Evolutionary conservation across 2,797 vertebrate species (phyloP).

Genomic region (Scolopax bukidnonensis): DNA sequence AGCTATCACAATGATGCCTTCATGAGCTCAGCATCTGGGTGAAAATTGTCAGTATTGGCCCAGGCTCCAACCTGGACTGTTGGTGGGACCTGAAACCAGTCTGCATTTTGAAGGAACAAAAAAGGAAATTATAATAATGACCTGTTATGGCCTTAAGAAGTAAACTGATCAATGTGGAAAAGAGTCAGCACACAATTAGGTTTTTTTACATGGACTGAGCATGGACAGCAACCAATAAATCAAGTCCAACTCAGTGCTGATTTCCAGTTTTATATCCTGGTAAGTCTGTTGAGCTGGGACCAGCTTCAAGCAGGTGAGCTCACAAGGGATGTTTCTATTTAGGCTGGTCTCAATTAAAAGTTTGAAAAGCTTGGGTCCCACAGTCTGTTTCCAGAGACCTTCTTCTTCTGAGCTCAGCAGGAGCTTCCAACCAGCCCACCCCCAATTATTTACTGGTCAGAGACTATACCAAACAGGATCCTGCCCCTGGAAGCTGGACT

Average conservation of each 20-base stretch:
- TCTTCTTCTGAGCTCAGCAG: not conserved
- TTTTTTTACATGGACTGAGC: not conserved
- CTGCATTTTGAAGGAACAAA: not conserved
- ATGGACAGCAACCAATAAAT: not conserved
- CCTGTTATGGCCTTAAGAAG: not conserved
- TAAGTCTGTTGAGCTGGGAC: not conserved
- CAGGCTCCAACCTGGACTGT: not conserved
- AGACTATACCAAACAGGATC: not conserved
- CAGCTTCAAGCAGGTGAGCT: not conserved
- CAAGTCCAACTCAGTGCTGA: not conserved
- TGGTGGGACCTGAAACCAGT: not conserved
- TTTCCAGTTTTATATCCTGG: not conserved
- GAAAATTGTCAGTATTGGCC: not conserved
- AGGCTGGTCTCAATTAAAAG: not conserved
- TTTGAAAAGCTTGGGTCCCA: not conserved
- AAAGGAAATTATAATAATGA: not conserved
- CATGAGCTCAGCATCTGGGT: not conserved
- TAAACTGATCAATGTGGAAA: not conserved
- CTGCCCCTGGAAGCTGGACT: not conserved
- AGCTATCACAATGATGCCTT: not conserved
- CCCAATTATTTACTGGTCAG: not conserved
- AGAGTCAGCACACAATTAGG: not conserved
- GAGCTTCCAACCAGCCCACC: not conserved
- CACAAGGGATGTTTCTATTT: not conserved
- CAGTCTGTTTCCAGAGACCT: not conserved